phyloP scores from a whole-genome alignment of 2,113 vertebrate species.

The Serilophus lunatus region DNA sequence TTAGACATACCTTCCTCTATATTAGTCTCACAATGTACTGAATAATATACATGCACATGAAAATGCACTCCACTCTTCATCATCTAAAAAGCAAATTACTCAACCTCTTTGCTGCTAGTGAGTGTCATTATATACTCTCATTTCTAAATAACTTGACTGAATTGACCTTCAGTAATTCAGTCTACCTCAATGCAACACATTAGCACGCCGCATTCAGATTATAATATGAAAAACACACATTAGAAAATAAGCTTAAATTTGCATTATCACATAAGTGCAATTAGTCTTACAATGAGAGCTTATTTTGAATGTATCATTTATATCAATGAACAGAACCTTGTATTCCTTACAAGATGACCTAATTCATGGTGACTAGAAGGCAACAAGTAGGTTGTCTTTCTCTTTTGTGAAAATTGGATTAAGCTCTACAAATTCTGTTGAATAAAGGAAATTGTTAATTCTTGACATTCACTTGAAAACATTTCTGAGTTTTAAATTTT shows the following conservation, averaged over 20 bases:
- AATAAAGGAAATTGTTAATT: not conserved
- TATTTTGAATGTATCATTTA: not conserved
- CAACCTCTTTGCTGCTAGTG: not conserved
- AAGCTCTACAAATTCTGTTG: not conserved
- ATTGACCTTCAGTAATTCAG: constrained; percentile 12
- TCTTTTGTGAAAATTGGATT: not conserved
- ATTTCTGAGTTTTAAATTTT: not conserved
- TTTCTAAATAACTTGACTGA: constrained; percentile 45
- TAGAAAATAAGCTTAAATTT: constrained; percentile 35
- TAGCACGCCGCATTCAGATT: not conserved
- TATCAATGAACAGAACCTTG: not conserved
- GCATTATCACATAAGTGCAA: not conserved
- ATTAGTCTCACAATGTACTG: not conserved
- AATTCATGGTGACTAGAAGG: not conserved
- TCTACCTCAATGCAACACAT: not conserved
- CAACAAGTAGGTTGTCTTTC: not conserved
- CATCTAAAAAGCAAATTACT: not conserved
- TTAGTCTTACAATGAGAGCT: not conserved
- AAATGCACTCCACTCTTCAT: not conserved
- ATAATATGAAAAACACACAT: not conserved
- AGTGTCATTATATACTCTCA: not conserved
- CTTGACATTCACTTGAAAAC: not conserved
- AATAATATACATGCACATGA: not conserved
- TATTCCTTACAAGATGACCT: not conserved
- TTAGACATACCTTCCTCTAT: not conserved